Conservation (phyloP, 2,113 vertebrate species). For the Rhizomys pruinosus region DNA sequence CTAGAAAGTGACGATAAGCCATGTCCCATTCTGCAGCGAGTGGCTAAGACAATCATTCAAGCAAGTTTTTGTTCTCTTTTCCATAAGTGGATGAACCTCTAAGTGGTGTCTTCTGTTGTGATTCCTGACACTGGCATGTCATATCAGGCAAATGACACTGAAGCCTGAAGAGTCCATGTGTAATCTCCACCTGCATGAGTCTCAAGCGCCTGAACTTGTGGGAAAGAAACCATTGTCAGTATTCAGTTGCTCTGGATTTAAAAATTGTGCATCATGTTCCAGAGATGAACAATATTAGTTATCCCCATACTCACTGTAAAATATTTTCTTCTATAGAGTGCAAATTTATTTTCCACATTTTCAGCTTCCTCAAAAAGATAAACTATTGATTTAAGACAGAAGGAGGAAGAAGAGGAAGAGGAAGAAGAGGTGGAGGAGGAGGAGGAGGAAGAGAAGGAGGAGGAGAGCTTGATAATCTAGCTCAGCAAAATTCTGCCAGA, state of each 20-base stretch:
- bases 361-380: neutral
- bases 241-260: neutral
- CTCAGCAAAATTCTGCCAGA: neutral
- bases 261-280: neutral
- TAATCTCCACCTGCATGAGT: neutral
- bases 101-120: neutral
- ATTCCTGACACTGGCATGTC: neutral
- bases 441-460: too few species aligned
- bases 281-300: neutral
- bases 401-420: neutral
- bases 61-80: neutral
- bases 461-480: neutral
- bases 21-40: neutral
- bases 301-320: constrained; percentile 4
- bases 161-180: neutral
- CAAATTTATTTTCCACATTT: neutral
- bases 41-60: neutral
- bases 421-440: too few species aligned
- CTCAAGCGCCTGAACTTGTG: neutral
- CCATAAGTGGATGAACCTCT: neutral
- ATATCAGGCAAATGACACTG: neutral
- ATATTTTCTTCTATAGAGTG: neutral
- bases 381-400: neutral
- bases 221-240: neutral
- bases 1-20: neutral